phyloP scores from a whole-genome alignment of 2,113 vertebrate genomes.

The Nothoprocta perdicaria region DNA sequence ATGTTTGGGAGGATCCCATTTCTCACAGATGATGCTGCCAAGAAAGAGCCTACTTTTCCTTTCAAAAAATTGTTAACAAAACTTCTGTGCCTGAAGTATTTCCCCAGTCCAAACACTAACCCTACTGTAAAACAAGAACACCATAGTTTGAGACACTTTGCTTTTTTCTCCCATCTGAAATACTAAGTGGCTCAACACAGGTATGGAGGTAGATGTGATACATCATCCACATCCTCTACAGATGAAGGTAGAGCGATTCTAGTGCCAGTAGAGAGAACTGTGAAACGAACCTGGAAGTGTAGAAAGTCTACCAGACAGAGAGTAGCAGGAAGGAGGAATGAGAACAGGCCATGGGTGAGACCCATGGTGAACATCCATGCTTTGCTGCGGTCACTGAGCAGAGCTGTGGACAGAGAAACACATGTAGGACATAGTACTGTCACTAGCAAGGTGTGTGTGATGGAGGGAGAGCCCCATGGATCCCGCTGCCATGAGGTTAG shows the following conservation, averaged over 20 bases:
- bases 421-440: background rate
- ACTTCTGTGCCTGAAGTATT: background rate
- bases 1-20: conserved; percentile 26
- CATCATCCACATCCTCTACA: too few relatives aligned
- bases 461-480: background rate
- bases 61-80: conserved; percentile 9
- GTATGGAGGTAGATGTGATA: too few relatives aligned
- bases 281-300: background rate
- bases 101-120: background rate
- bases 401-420: background rate
- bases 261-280: background rate
- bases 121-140: background rate
- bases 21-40: conserved; percentile 32
- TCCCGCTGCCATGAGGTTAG: background rate
- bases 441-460: background rate
- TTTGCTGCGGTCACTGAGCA: background rate
- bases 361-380: background rate
- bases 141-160: background rate
- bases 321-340: background rate
- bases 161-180: too few relatives aligned
- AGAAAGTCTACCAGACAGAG: background rate
- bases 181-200: background rate
- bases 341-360: background rate
- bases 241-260: background rate
- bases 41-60: background rate